phyloP scores from a whole-genome alignment of 2,888 invertebrate genomes.

The Minunthozetes semirufus region DNA sequence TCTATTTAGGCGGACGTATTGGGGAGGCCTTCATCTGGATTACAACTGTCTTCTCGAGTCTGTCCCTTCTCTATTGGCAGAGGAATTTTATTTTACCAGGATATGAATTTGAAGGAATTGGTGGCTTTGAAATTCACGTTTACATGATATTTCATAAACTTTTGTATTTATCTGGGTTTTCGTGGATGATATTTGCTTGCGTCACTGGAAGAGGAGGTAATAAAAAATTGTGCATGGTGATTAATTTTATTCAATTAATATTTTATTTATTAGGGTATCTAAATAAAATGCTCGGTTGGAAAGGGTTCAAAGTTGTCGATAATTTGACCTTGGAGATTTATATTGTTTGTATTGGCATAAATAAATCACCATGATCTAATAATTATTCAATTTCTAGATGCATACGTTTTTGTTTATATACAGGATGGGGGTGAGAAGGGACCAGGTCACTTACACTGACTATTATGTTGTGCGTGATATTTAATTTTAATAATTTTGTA shows the following conservation, averaged over 20 bases:
- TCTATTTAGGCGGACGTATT: constrained; percentile 7
- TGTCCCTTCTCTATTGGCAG: not conserved
- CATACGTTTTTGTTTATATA: not conserved
- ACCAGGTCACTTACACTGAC: not conserved
- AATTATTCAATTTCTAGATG: not conserved
- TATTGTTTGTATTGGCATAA: not conserved
- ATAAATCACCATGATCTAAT: not conserved
- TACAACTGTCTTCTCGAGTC: not conserved
- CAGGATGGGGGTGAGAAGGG: not conserved
- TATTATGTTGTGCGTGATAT: not conserved
- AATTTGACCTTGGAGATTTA: not conserved
- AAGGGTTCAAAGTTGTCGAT: not conserved
- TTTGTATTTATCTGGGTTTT: not conserved
- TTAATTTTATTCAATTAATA: no score
- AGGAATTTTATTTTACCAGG: not conserved
- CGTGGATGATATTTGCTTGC: constrained; percentile 11
- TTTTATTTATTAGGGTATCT: not conserved
- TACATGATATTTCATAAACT: not conserved
- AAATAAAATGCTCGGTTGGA: not conserved
- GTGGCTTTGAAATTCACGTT: not conserved
- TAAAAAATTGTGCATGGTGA: no score
- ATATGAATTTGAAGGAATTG: not conserved
- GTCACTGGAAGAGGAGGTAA: not conserved
- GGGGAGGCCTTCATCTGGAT: constrained; percentile 6
- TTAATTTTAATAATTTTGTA: not conserved